Conservation (phyloP, 1,140 invertebrate species). For the Arion vulgaris region DNA sequence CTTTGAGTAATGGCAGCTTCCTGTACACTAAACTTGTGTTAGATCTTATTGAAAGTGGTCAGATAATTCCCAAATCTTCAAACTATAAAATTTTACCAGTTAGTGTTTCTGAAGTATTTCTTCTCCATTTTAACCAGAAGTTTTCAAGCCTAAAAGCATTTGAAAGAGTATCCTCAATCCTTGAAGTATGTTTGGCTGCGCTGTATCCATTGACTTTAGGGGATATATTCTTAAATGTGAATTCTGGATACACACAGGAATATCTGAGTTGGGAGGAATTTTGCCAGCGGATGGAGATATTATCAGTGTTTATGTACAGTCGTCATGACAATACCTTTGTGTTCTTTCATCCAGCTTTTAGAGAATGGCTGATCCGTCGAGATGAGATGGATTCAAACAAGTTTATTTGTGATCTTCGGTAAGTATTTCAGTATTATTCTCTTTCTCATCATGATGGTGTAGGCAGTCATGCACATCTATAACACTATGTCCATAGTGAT, state of each 20-base stretch:
- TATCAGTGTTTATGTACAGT: constrained; percentile 86
- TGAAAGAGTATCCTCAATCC: constrained; percentile 82
- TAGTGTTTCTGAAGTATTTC: constrained; percentile 91
- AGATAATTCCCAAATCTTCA: constrained; percentile 93
- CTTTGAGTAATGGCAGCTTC: constrained; percentile 90
- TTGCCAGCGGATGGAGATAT: constrained; percentile 59
- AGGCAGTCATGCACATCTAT: too few species aligned
- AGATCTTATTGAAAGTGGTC: constrained; percentile 93
- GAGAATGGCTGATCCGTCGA: constrained; percentile 94
- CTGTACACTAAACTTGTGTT: constrained; percentile 92
- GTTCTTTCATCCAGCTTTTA: constrained; percentile 96
- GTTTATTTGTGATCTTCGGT: constrained; percentile 84
- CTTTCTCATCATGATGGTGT: too few species aligned
- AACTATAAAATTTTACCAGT: constrained; percentile 92
- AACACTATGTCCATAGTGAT: too few species aligned
- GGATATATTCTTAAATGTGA: constrained; percentile 95
- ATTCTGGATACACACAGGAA: constrained; percentile 84
- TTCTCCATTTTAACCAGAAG: constrained; percentile 91
- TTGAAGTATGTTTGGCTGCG: constrained; percentile 88
- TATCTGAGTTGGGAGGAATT: constrained; percentile 68
- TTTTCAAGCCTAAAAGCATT: constrained; percentile 93
- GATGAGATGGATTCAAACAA: constrained; percentile 89
- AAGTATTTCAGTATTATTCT: constrained; percentile 43
- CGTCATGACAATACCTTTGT: constrained; percentile 93
- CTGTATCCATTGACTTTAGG: constrained; percentile 90